These are phyloP conservation scores for Chrysocyon brachyurus DNA, from an alignment of 2,797 vertebrate species.

Conservation along the genomic window DNA sequence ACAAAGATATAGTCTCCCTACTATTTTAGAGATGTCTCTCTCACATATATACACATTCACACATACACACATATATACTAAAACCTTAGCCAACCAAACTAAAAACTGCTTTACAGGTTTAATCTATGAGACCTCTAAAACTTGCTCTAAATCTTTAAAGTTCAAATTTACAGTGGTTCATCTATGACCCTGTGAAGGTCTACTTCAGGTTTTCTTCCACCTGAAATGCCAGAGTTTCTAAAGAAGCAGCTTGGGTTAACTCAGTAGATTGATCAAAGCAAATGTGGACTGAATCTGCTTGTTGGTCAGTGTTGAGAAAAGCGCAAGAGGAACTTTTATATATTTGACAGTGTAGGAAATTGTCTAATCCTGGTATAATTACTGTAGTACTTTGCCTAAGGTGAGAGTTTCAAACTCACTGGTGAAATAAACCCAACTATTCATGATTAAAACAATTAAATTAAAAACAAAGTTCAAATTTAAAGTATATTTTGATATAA, in stretches of 20 bases:
- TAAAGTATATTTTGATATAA: background rate
- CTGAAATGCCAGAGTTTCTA: slow-evolving; percentile 97
- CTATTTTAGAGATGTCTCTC: background rate
- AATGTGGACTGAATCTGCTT: slow-evolving; percentile 87
- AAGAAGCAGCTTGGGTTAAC: slow-evolving; percentile 96
- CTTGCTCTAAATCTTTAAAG: background rate
- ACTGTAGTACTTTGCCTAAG: slow-evolving; percentile 85
- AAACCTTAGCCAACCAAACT: background rate
- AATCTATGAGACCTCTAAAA: background rate
- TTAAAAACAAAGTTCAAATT: background rate
- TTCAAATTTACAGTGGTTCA: slow-evolving; percentile 91
- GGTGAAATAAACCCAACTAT: slow-evolving; percentile 82
- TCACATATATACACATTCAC: background rate
- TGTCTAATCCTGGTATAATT: slow-evolving; percentile 84
- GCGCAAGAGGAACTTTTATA: slow-evolving; percentile 88
- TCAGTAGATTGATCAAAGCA: slow-evolving; percentile 88
- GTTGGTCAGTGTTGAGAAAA: slow-evolving; percentile 85
- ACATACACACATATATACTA: background rate
- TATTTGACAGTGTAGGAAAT: slow-evolving; percentile 88
- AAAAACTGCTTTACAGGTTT: background rate
- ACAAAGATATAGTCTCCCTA: background rate
- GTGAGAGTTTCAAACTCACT: slow-evolving; percentile 84
- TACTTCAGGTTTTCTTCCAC: slow-evolving; percentile 97
- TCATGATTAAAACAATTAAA: slow-evolving; percentile 34
- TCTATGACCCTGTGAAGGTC: slow-evolving; percentile 90